Base-by-base conservation (phyloP, 2,797 vertebrate species). In the Austrolebias charrua region DNA sequence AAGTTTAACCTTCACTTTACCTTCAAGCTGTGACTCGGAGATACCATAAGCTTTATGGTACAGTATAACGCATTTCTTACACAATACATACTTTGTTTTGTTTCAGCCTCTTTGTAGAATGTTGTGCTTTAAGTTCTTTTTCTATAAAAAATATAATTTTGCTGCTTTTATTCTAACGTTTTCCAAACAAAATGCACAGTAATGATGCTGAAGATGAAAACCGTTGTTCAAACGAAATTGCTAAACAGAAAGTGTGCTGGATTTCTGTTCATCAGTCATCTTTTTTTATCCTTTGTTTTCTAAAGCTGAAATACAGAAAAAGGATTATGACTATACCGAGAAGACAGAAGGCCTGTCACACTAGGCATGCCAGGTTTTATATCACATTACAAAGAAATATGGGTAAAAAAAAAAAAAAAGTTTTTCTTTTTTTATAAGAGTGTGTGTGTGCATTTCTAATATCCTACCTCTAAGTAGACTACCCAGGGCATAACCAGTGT, bases 401-500 rank as follows among this genome's bases (percentile, higher is more conserved):
- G 33, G 45, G 12, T 13, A n/a, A 55, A 54, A n/a, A n/a, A n/a
- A n/a, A n/a, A n/a, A n/a, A n/a, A n/a, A 13, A 13, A 9, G 24
- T 28, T 29, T 24, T 2, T 24, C 3, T 24, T 24, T 24, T 24
- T 8, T 15, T 51, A 29, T 56, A 24, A 38, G 8, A 40, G 44
- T 35, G 18, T 51, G 24, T 49, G 24, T 33, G 15, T 48, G 47
- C 7, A 9, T 69, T 40, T 57, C 20, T 48, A 6, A 10, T 46
- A 5, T 56, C 60, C 45, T 81, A 88, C 97, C 96, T 98, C 97
- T 68, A 98, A 85, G 68, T 99, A 99, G 54, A 99, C 96, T 1
- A 95, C 95, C 96, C 98, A 98, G 44, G 97, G 98, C 97, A 99
- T 99, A 63, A 98, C 96, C 71, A 99, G 91, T 0, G 94, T 98